These are phyloP conservation scores for Nylanderia fulva DNA, from an alignment of 1,140 invertebrate genomes.

Conservation along the genomic window DNA sequence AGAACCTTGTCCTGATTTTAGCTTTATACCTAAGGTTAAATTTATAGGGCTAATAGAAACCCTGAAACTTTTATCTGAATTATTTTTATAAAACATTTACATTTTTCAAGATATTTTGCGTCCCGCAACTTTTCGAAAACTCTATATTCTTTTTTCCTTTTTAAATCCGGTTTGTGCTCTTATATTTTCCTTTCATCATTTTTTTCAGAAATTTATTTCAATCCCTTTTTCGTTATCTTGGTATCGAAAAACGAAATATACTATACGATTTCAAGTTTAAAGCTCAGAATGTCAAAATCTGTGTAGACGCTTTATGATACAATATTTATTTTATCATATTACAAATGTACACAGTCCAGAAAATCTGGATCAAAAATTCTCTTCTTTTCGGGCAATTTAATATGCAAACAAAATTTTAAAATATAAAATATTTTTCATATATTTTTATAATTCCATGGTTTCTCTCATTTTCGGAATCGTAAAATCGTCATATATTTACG, in stretches of 20 bases:
- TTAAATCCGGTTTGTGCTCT: conserved; percentile 14
- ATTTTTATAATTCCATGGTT: not conserved
- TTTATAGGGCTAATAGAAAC: too few relatives aligned
- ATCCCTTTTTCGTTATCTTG: too few relatives aligned
- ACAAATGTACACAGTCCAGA: not conserved
- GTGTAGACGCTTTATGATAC: not conserved
- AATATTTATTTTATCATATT: not conserved
- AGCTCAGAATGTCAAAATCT: not conserved
- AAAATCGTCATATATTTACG: not conserved
- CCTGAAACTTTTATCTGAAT: too few relatives aligned
- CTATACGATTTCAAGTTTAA: not conserved
- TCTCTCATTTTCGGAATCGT: not conserved
- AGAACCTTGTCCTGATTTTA: too few relatives aligned
- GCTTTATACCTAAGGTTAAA: too few relatives aligned
- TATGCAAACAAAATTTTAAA: not conserved
- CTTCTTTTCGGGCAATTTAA: not conserved
- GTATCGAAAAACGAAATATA: not conserved
- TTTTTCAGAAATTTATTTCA: not conserved
- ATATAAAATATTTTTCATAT: not conserved
- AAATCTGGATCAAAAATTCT: not conserved
- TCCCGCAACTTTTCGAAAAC: too few relatives aligned
- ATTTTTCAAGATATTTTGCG: too few relatives aligned
- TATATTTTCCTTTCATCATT: too few relatives aligned
- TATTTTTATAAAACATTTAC: too few relatives aligned
- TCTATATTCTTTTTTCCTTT: not conserved